Conservation (phyloP, 2,797 vertebrate genomes). For the Pseudochirops cupreus region DNA sequence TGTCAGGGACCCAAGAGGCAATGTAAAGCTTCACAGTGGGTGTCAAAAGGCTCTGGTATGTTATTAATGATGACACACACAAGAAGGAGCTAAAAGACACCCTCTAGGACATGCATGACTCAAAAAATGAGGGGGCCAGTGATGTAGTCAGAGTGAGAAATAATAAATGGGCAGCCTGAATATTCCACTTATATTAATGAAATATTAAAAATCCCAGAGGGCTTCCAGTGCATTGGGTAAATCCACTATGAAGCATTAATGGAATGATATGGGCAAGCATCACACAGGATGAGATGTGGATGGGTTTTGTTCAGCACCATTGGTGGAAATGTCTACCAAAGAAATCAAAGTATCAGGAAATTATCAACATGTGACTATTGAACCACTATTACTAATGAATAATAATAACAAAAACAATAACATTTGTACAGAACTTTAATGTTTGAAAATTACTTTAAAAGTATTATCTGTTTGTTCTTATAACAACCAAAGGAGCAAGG, state of each 20-base stretch:
- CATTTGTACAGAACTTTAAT: background rate
- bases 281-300: background rate
- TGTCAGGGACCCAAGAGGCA: background rate
- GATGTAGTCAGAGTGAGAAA: background rate
- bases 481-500: background rate
- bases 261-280: background rate
- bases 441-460: background rate
- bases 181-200: background rate
- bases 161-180: background rate
- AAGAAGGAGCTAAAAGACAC: background rate
- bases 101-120: background rate
- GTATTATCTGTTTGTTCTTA: background rate
- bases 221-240: background rate
- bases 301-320: background rate
- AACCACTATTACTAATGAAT: background rate
- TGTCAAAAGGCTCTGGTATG: background rate
- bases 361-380: background rate
- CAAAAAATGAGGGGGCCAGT: background rate
- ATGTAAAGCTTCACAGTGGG: background rate
- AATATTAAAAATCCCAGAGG: background rate
- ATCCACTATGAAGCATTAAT: background rate
- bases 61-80: conserved; percentile 3
- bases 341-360: background rate
- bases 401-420: background rate
- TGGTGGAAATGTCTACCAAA: background rate